A percentile compares a stretch with the other conserved stretches of the same genome.
phyloP scores from a whole-genome alignment of 2,113 vertebrate species.

The Catharus fuscescens region DNA sequence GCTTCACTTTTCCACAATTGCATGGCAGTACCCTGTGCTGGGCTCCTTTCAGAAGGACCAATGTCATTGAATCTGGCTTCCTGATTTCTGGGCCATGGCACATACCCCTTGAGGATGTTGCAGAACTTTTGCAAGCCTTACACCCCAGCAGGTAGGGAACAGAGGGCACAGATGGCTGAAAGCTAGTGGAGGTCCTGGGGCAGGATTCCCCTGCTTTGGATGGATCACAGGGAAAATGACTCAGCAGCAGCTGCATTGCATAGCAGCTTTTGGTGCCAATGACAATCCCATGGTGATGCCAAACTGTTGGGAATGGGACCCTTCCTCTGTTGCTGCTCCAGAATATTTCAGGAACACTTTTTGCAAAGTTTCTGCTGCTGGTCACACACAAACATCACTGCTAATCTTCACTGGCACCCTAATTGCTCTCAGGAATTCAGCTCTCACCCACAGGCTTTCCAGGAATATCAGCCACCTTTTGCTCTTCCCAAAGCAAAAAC shows the following conservation, averaged over 20 bases:
- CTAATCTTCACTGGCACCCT: background rate
- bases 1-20: background rate
- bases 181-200: fast-evolving
- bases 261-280: background rate
- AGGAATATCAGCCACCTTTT: background rate
- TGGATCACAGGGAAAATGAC: fast-evolving
- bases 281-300: background rate
- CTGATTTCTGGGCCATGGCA: background rate
- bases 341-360: background rate
- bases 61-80: background rate
- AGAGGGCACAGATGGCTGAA: background rate
- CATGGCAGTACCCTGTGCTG: fast-evolving
- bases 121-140: background rate
- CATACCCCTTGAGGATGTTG: fast-evolving
- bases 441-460: background rate
- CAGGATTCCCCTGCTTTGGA: background rate
- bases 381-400: background rate
- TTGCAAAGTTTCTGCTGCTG: background rate
- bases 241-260: background rate
- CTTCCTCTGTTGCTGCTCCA: background rate
- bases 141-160: background rate
- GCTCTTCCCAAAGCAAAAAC: background rate
- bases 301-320: fast-evolving
- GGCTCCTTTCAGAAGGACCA: fast-evolving
- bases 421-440: background rate